phyloP scores from a whole-genome alignment of 2,888 invertebrate genomes.

The Hydropsyche betteni region DNA sequence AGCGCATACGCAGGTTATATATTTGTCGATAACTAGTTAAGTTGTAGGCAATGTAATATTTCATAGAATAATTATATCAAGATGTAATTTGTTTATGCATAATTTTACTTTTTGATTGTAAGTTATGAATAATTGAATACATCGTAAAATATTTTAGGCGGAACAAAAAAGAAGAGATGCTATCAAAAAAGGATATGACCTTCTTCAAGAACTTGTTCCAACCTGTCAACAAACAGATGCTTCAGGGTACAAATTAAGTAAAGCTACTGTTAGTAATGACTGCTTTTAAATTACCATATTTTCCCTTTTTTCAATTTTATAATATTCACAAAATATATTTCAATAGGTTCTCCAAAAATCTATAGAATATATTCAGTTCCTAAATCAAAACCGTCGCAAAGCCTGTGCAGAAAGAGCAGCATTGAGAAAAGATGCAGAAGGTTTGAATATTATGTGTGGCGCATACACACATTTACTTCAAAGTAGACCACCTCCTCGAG shows the following conservation, averaged over 20 bases:
- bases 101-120: too few species aligned
- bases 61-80: background rate
- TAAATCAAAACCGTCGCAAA: slow-evolving; percentile 90
- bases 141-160: slow-evolving; percentile 68
- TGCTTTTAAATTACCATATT: background rate
- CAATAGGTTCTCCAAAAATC: slow-evolving; percentile 86
- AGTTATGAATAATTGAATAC: background rate
- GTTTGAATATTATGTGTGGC: slow-evolving; percentile 91
- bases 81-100: too few species aligned
- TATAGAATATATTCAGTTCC: slow-evolving; percentile 91
- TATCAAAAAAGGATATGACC: slow-evolving; percentile 96
- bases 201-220: slow-evolving; percentile 90
- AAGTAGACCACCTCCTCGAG: slow-evolving; percentile 91
- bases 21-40: slow-evolving; percentile 2
- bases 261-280: slow-evolving; percentile 76
- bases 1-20: slow-evolving; percentile 80
- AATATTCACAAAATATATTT: background rate
- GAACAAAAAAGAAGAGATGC: slow-evolving; percentile 97
- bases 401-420: slow-evolving; percentile 95
- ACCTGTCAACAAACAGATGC: slow-evolving; percentile 93
- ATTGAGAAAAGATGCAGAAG: slow-evolving; percentile 90
- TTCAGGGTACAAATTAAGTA: slow-evolving; percentile 93
- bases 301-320: background rate
- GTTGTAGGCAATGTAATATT: too few species aligned
- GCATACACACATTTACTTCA: slow-evolving; percentile 97